A percentile compares a stretch with the other conserved stretches of the same genome.
phyloP scores from a whole-genome alignment of 2,113 vertebrate genomes.

The Entosphenus tridentatus region DNA sequence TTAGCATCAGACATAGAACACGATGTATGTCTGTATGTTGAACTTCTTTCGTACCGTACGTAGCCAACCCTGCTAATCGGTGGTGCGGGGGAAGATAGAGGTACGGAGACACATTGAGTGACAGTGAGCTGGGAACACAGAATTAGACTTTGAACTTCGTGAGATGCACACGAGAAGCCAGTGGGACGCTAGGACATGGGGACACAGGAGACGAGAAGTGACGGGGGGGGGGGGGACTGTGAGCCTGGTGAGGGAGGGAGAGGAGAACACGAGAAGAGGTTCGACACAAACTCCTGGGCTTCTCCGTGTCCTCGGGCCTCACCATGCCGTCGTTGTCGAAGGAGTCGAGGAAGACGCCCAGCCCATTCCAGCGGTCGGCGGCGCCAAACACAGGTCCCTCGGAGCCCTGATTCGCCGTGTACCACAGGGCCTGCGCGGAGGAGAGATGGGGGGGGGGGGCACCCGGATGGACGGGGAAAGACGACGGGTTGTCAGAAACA shows the following conservation, averaged over 20 bases:
- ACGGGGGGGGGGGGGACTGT: conserved; percentile 7
- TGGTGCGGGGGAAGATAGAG: too few species aligned
- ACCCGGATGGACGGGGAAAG: not conserved
- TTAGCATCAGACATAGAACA: too few species aligned
- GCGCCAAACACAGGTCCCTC: conserved; percentile 81
- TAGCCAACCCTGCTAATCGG: too few species aligned
- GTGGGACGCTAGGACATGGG: not conserved
- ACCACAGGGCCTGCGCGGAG: conserved; percentile 56
- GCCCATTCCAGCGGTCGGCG: conserved; percentile 62
- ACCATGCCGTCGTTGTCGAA: conserved; percentile 99
- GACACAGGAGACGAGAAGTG: conserved; percentile 8
- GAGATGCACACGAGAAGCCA: not conserved
- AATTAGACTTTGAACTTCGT: not conserved
- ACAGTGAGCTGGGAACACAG: not conserved
- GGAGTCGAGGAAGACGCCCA: conserved; percentile 90
- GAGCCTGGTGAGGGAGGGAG: not conserved
- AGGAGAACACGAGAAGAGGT: conserved; percentile 10
- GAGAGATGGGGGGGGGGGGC: conserved; percentile 4
- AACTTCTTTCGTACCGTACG: too few species aligned
- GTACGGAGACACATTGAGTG: too few species aligned
- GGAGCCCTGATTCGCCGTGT: conserved; percentile 47
- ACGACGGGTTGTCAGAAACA: not conserved
- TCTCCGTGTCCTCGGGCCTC: conserved; percentile 8
- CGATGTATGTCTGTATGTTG: too few species aligned
- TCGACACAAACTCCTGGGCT: not conserved